Evolutionary conservation across 2,797 vertebrate species (phyloP).

Genomic region (Chrysocyon brachyurus): DNA sequence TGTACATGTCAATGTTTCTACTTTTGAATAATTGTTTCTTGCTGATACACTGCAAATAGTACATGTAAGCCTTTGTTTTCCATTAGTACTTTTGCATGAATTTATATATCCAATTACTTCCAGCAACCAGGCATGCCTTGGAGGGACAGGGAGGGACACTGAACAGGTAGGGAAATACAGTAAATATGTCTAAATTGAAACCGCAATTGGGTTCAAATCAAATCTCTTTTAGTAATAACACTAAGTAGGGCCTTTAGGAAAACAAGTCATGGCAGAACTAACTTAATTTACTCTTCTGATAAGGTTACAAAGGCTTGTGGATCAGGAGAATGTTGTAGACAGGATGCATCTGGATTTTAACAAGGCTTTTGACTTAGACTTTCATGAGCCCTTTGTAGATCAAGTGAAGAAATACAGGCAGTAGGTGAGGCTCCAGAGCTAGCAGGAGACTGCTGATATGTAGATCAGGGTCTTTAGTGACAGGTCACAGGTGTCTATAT

Average conservation of each 20-base stretch:
- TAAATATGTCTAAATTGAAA: constrained; percentile 83
- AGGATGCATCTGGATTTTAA: constrained; percentile 78
- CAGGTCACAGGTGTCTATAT: constrained; percentile 42
- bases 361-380: constrained; percentile 73
- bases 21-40: constrained; percentile 59
- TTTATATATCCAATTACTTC: constrained; percentile 79
- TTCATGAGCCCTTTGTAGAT: constrained; percentile 50
- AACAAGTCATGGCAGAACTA: constrained; percentile 82
- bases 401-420: constrained; percentile 71
- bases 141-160: constrained; percentile 68
- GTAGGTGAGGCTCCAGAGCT: constrained; percentile 42
- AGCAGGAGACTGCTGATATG: constrained; percentile 21
- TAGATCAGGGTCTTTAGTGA: constrained; percentile 23
- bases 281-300: constrained; percentile 83
- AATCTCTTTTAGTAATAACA: constrained; percentile 84
- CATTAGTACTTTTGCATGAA: constrained; percentile 73
- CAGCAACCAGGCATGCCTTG: constrained; percentile 71
- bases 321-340: constrained; percentile 82
- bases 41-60: constrained; percentile 38
- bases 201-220: constrained; percentile 82
- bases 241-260: constrained; percentile 84
- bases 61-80: constrained; percentile 64
- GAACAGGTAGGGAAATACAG: constrained; percentile 80
- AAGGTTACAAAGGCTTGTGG: constrained; percentile 80
- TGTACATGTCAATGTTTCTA: constrained; percentile 37